Percentiles rank a stretch among this genome's conserved stretches.
Conservation (phyloP, 2,888 invertebrate species). For the Troides helena region DNA sequence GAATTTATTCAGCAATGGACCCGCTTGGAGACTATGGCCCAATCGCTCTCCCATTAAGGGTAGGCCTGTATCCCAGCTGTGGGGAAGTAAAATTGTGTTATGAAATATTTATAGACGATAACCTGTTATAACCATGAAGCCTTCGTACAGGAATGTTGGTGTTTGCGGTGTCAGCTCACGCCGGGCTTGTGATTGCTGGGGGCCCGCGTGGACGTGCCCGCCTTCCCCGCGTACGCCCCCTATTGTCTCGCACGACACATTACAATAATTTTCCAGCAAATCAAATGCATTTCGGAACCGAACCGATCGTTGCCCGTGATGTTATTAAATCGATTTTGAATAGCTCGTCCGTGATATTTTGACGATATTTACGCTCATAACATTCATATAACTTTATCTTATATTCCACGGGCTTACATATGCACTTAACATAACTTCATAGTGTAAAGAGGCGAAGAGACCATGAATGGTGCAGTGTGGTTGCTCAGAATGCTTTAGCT, state of each 20-base stretch:
- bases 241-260: conserved; percentile 72
- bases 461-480: too few relatives aligned
- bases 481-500: too few relatives aligned
- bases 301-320: conserved; percentile 63
- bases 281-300: conserved; percentile 76
- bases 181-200: conserved; percentile 49
- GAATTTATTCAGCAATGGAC: too few relatives aligned
- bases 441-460: too few relatives aligned
- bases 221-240: conserved; percentile 55
- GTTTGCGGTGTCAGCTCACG: conserved; percentile 44
- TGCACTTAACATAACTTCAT: too few relatives aligned
- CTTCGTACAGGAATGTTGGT: background rate
- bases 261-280: conserved; percentile 75
- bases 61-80: too few relatives aligned
- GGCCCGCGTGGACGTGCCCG: conserved; percentile 28
- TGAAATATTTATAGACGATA: too few relatives aligned
- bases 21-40: too few relatives aligned
- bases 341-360: conserved; percentile 40
- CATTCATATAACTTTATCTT: background rate
- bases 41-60: too few relatives aligned
- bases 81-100: too few relatives aligned
- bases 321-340: conserved; percentile 65
- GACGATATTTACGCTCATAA: conserved; percentile 37
- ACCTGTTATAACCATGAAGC: too few relatives aligned
- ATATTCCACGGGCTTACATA: too few relatives aligned